Evolutionary conservation across 1,140 invertebrate genomes (phyloP).

Genomic region (Philaenus spumarius): DNA sequence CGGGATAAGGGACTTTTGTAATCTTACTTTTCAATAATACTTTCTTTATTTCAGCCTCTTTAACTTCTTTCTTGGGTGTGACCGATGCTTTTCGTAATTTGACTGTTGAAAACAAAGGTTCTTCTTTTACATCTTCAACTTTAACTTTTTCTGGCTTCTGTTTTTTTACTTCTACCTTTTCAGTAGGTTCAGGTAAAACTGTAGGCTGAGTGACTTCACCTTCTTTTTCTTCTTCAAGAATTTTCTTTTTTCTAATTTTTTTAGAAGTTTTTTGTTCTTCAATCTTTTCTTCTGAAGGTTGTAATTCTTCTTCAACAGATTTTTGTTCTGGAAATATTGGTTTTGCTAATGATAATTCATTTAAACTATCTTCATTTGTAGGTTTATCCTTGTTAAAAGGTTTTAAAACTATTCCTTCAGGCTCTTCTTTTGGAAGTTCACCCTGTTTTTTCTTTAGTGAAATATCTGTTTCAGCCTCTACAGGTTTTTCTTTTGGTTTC

Average conservation of each 20-base stretch:
- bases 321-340: constrained; percentile 11
- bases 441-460: constrained; percentile 21
- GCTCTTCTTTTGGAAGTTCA: constrained; percentile 8
- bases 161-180: background rate
- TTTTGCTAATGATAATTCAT: constrained; percentile 16
- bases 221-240: constrained; percentile 27
- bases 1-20: constrained; percentile 40
- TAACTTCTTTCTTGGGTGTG: constrained; percentile 18
- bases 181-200: background rate
- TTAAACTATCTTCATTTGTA: constrained; percentile 30
- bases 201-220: constrained; percentile 8
- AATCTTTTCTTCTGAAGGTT: constrained; percentile 4
- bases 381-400: constrained; percentile 26
- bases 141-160: constrained; percentile 29
- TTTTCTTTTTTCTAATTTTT: constrained; percentile 25
- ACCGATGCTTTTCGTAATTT: constrained; percentile 16
- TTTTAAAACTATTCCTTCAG: constrained; percentile 23
- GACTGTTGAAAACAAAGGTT: background rate
- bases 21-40: constrained; percentile 57
- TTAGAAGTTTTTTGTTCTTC: constrained; percentile 16
- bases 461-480: constrained; percentile 21
- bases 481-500: constrained; percentile 22
- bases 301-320: constrained; percentile 14
- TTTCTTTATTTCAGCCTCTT: constrained; percentile 42
- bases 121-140: constrained; percentile 34